Conservation (phyloP, 2,888 invertebrate species). For the Drosophila emarginata region DNA sequence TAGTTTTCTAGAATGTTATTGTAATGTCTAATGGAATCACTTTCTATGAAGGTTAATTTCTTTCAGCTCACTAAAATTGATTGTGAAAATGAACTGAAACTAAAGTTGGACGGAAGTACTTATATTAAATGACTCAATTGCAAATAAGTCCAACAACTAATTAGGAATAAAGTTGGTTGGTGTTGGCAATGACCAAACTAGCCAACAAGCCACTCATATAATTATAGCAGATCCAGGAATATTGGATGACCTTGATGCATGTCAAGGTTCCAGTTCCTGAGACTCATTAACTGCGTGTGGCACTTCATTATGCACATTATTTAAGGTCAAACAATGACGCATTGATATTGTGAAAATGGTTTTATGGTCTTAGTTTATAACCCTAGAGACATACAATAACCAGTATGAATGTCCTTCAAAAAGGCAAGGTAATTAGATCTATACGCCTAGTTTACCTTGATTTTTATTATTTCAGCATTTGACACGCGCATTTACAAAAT, state of each 20-base stretch:
- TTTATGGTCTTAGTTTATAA: slow-evolving; percentile 55
- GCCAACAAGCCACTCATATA: background rate
- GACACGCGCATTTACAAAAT: slow-evolving; percentile 75
- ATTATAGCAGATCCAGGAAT: background rate
- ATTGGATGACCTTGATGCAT: slow-evolving; percentile 38
- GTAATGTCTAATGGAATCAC: background rate
- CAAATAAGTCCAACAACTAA: slow-evolving; percentile 38
- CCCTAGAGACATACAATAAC: slow-evolving; percentile 1
- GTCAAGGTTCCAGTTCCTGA: slow-evolving; percentile 53
- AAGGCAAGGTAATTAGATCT: slow-evolving; percentile 44
- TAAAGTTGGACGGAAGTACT: slow-evolving; percentile 58
- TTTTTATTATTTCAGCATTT: slow-evolving; percentile 63
- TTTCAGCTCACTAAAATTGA: background rate
- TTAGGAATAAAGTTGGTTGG: slow-evolving; percentile 25
- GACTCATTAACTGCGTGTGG: slow-evolving; percentile 80
- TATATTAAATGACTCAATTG: slow-evolving; percentile 64
- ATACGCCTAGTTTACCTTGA: slow-evolving; percentile 61
- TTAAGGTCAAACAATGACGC: slow-evolving; percentile 61
- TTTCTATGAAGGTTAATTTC: background rate
- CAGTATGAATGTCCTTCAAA: slow-evolving; percentile 46
- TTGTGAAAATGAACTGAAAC: slow-evolving; percentile 19
- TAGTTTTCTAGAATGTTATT: background rate
- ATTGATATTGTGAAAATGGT: slow-evolving; percentile 60
- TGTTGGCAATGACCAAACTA: slow-evolving; percentile 15
- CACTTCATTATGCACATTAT: slow-evolving; percentile 77